Conservation (phyloP, 2,113 vertebrate species). For the Chrysochloris asiatica region DNA sequence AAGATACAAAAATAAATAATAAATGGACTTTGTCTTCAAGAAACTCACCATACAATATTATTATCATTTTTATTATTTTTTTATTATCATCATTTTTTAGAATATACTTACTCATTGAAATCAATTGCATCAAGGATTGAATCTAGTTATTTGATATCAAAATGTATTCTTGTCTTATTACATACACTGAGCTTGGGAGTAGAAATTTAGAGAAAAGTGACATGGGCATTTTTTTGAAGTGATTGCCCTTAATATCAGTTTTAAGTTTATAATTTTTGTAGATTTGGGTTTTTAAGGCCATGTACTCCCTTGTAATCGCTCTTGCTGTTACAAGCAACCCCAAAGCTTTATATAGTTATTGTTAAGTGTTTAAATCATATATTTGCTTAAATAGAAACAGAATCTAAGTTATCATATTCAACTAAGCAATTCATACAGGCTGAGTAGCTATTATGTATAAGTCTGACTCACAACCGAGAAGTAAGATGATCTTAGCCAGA, state of each 20-base stretch:
- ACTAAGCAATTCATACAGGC: not conserved
- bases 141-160: not conserved
- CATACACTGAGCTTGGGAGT: not conserved
- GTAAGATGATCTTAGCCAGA: not conserved
- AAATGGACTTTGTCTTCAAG: not conserved
- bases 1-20: not conserved
- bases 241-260: not conserved
- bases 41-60: not conserved
- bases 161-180: not conserved
- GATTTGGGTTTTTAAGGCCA: slow-evolving; percentile 35
- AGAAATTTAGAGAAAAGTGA: slow-evolving; percentile 38
- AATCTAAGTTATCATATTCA: not conserved
- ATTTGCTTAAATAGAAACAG: slow-evolving; percentile 42
- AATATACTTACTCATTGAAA: not conserved
- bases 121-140: not conserved
- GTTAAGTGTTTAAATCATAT: not conserved
- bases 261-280: not conserved
- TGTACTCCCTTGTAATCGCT: not conserved
- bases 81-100: not conserved
- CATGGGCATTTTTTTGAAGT: not conserved
- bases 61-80: not conserved
- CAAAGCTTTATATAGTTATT: not conserved
- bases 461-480: not conserved
- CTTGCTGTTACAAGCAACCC: not conserved
- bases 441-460: not conserved